Evolutionary conservation across 1,140 invertebrate species (phyloP), one percentile per base, ranked within the genome.

Genomic region (Whitmania pigra): DNA sequence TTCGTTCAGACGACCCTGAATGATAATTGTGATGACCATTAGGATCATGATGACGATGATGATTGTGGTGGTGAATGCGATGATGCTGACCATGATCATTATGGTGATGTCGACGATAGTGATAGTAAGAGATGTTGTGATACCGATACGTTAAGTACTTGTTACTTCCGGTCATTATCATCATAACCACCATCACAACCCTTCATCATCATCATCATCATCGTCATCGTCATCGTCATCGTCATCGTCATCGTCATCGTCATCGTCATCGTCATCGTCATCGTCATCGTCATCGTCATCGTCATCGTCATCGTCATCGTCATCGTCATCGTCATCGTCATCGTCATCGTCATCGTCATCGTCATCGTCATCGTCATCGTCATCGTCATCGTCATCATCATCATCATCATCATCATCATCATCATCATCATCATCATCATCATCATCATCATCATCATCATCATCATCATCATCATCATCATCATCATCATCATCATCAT

Each of bases 181-280:
- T 25, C 54, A 57, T 20, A 2, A n/a, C 5, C 54, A 57, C 5
- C 54, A 9, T 20, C 20, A 20, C 73, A 71, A 29, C 53, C 60
- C 54, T 73, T 72, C 31, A 66, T 73, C 72, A 73, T 73, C 43
- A 54, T 71, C 55, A 66, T 74, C 73, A 73, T 74, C 27, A 36
- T 25, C 29, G 15, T 71, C 29, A 55, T 73, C 55, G 15, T 15
- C 57, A 13, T 9, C 57, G 22, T 25, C 57, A 63, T 25, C 54
- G 9, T 20, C 54, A n/a, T 20, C 54, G 9, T 20, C 54, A 9
- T 20, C 20, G 5, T 74, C 73, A 29, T 29, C 60, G 54, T 74
- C 54, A 67, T 72, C 31, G 63, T 73, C 72, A 73, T 73, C 43
- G 54, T 71, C 55, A 66, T 74, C 73, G 73, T 74, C 27, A 36